Percentiles rank a stretch among this genome's conserved stretches.
Evolutionary conservation across 1,140 invertebrate species (phyloP).

Genomic region (Macrobrachium rosenbergii): DNA sequence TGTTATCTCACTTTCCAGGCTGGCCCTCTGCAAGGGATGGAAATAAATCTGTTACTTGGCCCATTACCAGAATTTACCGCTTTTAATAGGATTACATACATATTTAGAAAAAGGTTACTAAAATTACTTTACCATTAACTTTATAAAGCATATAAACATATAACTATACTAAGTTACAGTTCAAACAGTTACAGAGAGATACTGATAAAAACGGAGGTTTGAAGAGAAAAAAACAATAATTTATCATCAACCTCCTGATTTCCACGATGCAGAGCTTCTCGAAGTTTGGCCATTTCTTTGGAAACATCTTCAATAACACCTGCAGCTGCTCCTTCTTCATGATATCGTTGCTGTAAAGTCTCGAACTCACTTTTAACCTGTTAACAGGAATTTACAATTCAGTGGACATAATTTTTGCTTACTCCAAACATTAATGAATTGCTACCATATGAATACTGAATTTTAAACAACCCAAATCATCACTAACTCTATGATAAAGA

Average conservation of each 20-base stretch:
- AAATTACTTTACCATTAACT: no score
- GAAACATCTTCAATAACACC: slow-evolving; percentile 55
- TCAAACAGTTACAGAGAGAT: no score
- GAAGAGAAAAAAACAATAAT: no score
- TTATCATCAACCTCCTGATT: slow-evolving; percentile 49
- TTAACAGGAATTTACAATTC: not conserved
- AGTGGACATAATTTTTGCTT: no score
- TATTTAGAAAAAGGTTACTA: no score
- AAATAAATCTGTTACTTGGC: not conserved
- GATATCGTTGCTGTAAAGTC: slow-evolving; percentile 55
- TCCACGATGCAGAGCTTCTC: slow-evolving; percentile 40
- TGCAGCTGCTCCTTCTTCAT: slow-evolving; percentile 52
- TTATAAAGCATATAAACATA: no score
- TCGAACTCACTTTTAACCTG: slow-evolving; percentile 64
- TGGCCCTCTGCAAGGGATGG: slow-evolving; percentile 51
- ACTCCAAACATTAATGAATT: no score
- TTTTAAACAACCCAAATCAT: no score
- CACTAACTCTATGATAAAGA: no score
- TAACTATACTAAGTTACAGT: no score
- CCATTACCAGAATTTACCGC: not conserved
- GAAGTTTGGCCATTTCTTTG: slow-evolving; percentile 55
- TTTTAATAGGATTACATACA: not conserved
- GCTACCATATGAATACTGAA: no score
- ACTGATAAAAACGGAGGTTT: no score
- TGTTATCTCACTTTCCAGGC: slow-evolving; percentile 58